phyloP scores from a whole-genome alignment of 2,113 vertebrate genomes.

The Eptesicus fuscus region DNA sequence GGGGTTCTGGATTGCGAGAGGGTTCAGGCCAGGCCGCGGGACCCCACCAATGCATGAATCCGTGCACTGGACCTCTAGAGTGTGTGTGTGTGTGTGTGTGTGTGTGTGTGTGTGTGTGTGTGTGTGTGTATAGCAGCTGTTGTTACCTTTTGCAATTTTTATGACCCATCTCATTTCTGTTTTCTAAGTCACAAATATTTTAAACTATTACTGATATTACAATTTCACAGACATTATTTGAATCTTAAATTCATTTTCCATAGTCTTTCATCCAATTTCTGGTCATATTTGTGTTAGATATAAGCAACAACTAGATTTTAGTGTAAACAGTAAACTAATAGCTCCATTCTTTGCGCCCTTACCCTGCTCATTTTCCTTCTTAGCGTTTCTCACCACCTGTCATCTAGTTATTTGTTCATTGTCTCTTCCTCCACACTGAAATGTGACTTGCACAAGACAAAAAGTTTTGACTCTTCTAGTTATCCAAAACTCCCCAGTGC shows the following conservation, averaged over 20 bases:
- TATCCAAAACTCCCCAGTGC: background rate
- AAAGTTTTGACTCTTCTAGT: background rate
- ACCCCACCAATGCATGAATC: too few species aligned
- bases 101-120: too few species aligned
- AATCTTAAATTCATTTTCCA: constrained; percentile 5
- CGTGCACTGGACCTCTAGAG: too few species aligned
- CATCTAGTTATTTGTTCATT: background rate
- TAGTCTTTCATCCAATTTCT: background rate
- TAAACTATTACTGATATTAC: background rate
- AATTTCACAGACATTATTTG: background rate
- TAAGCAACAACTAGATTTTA: constrained; percentile 17
- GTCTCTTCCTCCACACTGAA: background rate
- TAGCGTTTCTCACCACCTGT: background rate
- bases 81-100: too few species aligned
- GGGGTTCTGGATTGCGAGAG: too few species aligned
- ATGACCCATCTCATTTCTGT: background rate
- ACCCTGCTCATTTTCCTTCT: background rate
- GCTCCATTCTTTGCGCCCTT: background rate
- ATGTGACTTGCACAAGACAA: background rate
- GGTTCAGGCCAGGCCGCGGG: too few species aligned
- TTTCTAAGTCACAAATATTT: constrained; percentile 45
- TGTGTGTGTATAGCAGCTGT: background rate
- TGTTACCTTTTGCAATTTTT: background rate
- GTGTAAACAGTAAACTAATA: background rate
- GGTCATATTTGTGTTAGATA: background rate